phyloP scores from a whole-genome alignment of 1,140 invertebrate species.

The Latrodectus geometricus region DNA sequence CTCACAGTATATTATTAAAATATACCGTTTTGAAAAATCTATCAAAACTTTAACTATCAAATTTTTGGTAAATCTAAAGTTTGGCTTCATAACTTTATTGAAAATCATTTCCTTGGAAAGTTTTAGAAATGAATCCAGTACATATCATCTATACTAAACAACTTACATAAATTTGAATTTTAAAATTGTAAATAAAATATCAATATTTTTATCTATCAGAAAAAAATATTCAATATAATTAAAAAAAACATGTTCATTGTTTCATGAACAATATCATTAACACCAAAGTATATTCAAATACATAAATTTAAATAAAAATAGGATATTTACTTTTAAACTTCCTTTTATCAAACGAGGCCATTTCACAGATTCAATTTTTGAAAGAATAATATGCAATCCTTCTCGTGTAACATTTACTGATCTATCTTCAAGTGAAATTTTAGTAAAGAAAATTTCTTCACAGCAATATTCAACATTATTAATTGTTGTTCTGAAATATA shows the following conservation, averaged over 20 bases:
- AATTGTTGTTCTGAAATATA: conserved; percentile 11
- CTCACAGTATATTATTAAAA: too few relatives aligned
- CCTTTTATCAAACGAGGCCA: conserved; percentile 30
- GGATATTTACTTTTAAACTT: neutral
- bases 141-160: too few relatives aligned
- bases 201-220: too few relatives aligned
- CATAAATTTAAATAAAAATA: neutral
- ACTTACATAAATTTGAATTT: too few relatives aligned
- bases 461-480: neutral
- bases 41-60: too few relatives aligned
- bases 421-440: neutral
- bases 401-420: neutral
- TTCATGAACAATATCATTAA: too few relatives aligned
- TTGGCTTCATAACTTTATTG: too few relatives aligned
- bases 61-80: too few relatives aligned
- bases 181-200: too few relatives aligned
- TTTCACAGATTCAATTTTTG: neutral
- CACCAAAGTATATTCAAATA: neutral
- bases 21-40: too few relatives aligned
- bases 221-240: neutral
- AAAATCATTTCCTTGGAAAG: too few relatives aligned
- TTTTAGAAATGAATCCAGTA: too few relatives aligned
- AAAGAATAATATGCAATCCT: conserved; percentile 7
- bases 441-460: conserved; percentile 24
- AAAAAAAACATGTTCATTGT: neutral